These are phyloP conservation scores for Alouatta palliata DNA, from an alignment of 2,113 vertebrate genomes.

Conservation along the genomic window DNA sequence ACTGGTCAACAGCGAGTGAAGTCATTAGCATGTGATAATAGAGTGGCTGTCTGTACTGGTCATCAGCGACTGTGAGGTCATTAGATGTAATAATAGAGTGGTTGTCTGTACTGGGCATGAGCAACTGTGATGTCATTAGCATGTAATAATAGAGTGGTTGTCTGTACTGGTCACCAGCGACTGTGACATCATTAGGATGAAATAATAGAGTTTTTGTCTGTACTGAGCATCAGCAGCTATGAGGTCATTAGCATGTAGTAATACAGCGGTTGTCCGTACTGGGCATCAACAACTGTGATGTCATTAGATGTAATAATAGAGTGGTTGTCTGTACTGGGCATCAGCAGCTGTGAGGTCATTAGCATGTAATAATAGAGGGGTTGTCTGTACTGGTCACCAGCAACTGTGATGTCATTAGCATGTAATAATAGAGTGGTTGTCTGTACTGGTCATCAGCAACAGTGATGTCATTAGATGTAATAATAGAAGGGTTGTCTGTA, in stretches of 20 bases:
- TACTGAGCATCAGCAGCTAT: too few species aligned
- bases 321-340: neutral
- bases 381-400: neutral
- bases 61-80: neutral
- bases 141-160: too few species aligned
- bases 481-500: too few species aligned
- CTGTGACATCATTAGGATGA: too few species aligned
- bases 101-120: neutral
- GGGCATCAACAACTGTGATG: too few species aligned
- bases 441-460: neutral
- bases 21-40: too few species aligned
- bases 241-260: too few species aligned
- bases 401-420: neutral
- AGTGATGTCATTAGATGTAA: too few species aligned
- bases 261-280: neutral
- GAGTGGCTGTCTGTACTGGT: neutral
- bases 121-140: too few species aligned
- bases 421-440: neutral
- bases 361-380: neutral
- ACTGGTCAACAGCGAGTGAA: too few species aligned
- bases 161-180: too few species aligned
- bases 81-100: neutral
- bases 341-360: neutral
- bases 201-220: too few species aligned
- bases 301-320: neutral